Conservation (phyloP, 2,113 vertebrate genomes). For the Rattus norvegicus region GRCr8 NC_086037.1:524001-524500, state of each 20-base stretch:
- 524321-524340: too few relatives aligned
- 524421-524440: not conserved
- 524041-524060: slow-evolving; percentile 39
- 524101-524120: not conserved
- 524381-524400: not conserved
- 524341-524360: not conserved
- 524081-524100: not conserved
- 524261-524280: not conserved
- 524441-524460: not conserved
- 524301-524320: not conserved
- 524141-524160: not conserved
- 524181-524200: not conserved
- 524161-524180: not conserved
- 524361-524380: not conserved
- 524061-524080: not conserved
- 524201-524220: not conserved
- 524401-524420: not conserved
- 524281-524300: not conserved
- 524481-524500: not conserved
- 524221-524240: not conserved
- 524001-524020: not conserved
- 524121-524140: not conserved
- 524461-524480: not conserved
- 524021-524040: not conserved
- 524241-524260: not conserved